These are phyloP conservation scores for Theodoxus fluviatilis DNA, from an alignment of 2,888 invertebrate species.

Conservation along the genomic window DNA sequence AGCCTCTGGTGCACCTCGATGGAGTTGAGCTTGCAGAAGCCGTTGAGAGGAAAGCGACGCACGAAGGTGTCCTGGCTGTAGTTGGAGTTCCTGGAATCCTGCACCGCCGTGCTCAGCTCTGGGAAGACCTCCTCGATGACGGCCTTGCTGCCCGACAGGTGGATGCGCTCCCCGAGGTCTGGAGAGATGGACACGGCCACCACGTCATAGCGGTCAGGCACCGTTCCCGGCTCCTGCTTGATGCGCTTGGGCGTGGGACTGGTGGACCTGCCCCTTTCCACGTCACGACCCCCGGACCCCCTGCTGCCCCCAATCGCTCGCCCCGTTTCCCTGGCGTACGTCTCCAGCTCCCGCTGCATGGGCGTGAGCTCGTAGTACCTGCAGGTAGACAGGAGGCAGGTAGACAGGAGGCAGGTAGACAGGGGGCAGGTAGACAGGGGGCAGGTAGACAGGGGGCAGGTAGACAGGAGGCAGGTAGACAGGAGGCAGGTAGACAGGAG, in stretches of 20 bases:
- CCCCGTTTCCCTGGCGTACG: constrained; percentile 30
- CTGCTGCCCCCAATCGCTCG: constrained; percentile 24
- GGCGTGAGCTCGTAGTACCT: constrained; percentile 34
- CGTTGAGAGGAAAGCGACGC: constrained; percentile 84
- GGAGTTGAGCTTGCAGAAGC: constrained; percentile 88
- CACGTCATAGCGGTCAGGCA: constrained; percentile 72
- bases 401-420: too few relatives aligned
- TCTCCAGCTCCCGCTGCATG: constrained; percentile 31
- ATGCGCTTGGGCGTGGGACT: constrained; percentile 23
- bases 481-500: too few relatives aligned
- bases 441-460: too few relatives aligned
- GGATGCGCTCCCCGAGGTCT: constrained; percentile 81
- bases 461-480: too few relatives aligned
- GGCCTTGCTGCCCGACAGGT: constrained; percentile 81
- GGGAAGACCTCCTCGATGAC: constrained; percentile 72
- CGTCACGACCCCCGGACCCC: constrained; percentile 60
- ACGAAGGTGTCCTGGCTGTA: constrained; percentile 86
- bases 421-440: too few relatives aligned
- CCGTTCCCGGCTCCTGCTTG: constrained; percentile 27
- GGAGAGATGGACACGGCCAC: constrained; percentile 82
- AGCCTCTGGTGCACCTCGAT: constrained; percentile 85
- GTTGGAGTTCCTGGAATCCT: constrained; percentile 78
- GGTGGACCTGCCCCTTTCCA: constrained; percentile 37
- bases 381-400: too few relatives aligned
- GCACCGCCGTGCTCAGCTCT: constrained; percentile 75